Base-by-base conservation (phyloP, 2,113 vertebrate species). In the Lasiurus borealis region DNA sequence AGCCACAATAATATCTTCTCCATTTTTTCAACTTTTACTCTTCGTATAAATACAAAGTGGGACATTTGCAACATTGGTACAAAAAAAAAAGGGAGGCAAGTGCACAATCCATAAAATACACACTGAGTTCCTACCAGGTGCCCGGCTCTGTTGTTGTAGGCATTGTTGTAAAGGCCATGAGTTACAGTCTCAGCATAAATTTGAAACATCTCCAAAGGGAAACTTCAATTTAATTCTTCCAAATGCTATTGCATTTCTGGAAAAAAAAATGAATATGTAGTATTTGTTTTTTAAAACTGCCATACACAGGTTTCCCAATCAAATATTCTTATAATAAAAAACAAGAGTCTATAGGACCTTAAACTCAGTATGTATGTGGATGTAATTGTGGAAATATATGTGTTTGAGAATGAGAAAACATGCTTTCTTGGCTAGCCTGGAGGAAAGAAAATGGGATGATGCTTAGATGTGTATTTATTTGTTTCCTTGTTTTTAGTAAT, bases 261-360 rank as follows among this genome's bases (percentile, higher is more conserved):
- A 40, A 89, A 91, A 85, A 85, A 62, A 73, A 85, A 44, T 85
- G 8, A 84, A 50, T 73, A 48, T 7, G 77, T 50, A 5, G 5
- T 54, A 44, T 92, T 88, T 44, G 66, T 40, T 48, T 87, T 34
- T 10, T 78, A 71, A 93, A 92, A 52, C 19, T 82, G 54, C 19
- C n/a, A 88, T 14, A 87, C 25, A 93, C 31, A 84, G 11, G 19
- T 64, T 73, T 93, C 31, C n/a, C 46, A 80, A 76, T 73, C 59
- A 80, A 92, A 96, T 36, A 77, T 54, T 50, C n/a, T 93, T 92
- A 84, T 81, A 88, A 91, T 64, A 84, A 68, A 44, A 83, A 57
- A 77, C 13, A 76, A 85, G 4, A 40, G 50, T 72, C 46, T 25
- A 31, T 3, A 89, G 54, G 34, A 89, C 52, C 68, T 94, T 91